These are phyloP conservation scores for Acanthacorydalis orientalis DNA, from an alignment of 2,888 invertebrate species.

Conservation along the genomic window DNA sequence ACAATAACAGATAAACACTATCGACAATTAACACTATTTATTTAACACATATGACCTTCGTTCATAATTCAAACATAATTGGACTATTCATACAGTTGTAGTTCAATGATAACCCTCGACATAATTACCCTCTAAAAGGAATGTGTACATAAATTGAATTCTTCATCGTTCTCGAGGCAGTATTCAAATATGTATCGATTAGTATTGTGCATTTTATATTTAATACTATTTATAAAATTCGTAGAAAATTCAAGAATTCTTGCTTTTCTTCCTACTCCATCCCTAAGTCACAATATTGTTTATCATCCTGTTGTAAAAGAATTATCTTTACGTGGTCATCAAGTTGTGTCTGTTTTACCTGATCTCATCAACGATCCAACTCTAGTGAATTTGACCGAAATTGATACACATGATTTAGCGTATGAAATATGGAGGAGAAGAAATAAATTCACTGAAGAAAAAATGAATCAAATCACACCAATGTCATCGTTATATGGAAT, in stretches of 20 bases:
- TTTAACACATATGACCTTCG: too few species aligned
- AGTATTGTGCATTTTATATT: too few species aligned
- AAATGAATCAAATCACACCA: not conserved
- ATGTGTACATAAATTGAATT: too few species aligned
- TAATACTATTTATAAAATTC: too few species aligned
- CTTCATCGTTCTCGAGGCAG: too few species aligned
- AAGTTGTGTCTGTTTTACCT: slow-evolving; percentile 26
- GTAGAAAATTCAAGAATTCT: slow-evolving; percentile 19
- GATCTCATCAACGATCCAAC: slow-evolving; percentile 17
- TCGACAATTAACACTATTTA: too few species aligned
- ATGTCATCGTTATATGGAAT: not conserved
- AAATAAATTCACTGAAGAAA: not conserved
- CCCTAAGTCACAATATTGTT: slow-evolving; percentile 30
- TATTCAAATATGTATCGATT: too few species aligned
- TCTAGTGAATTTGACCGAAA: slow-evolving; percentile 22
- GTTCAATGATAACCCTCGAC: too few species aligned
- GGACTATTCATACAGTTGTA: too few species aligned
- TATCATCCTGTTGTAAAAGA: slow-evolving; percentile 24
- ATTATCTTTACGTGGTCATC: slow-evolving; percentile 27
- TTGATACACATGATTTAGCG: slow-evolving; percentile 19
- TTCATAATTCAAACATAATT: too few species aligned
- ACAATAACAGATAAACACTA: too few species aligned
- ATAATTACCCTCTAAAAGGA: too few species aligned
- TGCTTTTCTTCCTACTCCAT: slow-evolving; percentile 23
- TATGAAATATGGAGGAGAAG: slow-evolving; percentile 12